Conservation (phyloP, 1,140 invertebrate genomes). For the Caenorhabditis remanei region DNA sequence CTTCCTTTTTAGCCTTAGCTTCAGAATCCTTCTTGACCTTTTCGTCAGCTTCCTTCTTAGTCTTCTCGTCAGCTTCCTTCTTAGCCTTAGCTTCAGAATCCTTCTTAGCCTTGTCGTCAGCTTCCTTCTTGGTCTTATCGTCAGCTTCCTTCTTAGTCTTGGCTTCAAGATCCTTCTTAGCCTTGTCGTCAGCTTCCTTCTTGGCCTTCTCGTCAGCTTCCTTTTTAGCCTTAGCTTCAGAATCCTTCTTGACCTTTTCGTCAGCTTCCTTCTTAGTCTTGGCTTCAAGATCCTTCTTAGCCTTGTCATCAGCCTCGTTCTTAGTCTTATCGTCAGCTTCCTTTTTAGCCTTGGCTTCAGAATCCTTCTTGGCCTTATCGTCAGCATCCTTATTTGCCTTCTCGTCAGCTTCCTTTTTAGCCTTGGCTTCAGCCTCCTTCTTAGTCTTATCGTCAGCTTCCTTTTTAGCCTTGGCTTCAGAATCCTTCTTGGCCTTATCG, state of each 20-base stretch:
- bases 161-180: background rate
- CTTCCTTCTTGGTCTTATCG: background rate
- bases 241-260: background rate
- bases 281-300: background rate
- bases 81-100: constrained; percentile 3
- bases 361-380: background rate
- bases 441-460: background rate
- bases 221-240: constrained; percentile 19
- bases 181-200: background rate
- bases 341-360: background rate
- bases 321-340: constrained; percentile 6
- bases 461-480: constrained; percentile 19
- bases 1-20: background rate
- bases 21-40: constrained; percentile 28
- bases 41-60: background rate
- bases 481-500: constrained; percentile 11
- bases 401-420: background rate
- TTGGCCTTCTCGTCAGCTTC: constrained; percentile 3
- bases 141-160: constrained; percentile 18
- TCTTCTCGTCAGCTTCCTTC: constrained; percentile 21
- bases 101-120: constrained; percentile 18
- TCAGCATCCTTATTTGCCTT: background rate
- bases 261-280: constrained; percentile 13
- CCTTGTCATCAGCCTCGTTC: background rate
- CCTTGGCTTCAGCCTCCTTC: background rate